These are phyloP conservation scores for Diachrysia chrysitis DNA, from an alignment of 2,888 invertebrate genomes.

Conservation along the genomic window DNA sequence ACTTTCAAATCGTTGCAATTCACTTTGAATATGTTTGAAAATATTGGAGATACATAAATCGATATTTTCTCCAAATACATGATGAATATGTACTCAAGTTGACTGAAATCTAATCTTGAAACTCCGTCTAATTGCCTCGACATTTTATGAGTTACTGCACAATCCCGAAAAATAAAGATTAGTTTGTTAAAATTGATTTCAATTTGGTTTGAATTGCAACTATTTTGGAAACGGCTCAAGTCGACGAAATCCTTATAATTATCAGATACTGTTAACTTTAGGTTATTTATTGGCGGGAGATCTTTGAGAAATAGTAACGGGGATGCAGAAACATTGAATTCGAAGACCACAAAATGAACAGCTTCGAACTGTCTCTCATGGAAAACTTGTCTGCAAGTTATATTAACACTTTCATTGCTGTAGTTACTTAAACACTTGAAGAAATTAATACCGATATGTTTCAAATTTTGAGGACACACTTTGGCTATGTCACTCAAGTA, in stretches of 20 bases:
- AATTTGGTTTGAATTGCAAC: constrained; percentile 20
- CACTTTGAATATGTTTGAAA: constrained; percentile 55
- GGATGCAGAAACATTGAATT: constrained; percentile 58
- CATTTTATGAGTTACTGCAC: constrained; percentile 62
- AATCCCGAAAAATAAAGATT: constrained; percentile 61
- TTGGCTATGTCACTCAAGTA: constrained; percentile 61
- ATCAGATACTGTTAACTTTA: constrained; percentile 66
- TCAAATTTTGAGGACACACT: constrained; percentile 62
- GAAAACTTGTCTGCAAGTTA: constrained; percentile 56
- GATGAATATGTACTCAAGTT: constrained; percentile 68
- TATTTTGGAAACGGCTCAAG: constrained; percentile 31
- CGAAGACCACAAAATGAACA: constrained; percentile 66
- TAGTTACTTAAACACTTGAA: constrained; percentile 59
- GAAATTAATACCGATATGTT: constrained; percentile 65
- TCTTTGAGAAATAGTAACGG: constrained; percentile 64
- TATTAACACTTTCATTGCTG: constrained; percentile 48
- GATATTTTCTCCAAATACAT: constrained; percentile 67
- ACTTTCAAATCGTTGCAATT: constrained; percentile 62
- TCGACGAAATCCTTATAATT: constrained; percentile 62
- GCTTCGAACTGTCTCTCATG: constrained; percentile 55
- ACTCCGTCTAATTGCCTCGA: constrained; percentile 60
- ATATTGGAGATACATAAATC: constrained; percentile 65
- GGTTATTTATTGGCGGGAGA: constrained; percentile 52
- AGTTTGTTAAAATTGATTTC: constrained; percentile 54
- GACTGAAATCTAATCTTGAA: constrained; percentile 59